Percentiles rank a stretch among this genome's conserved stretches.
phyloP scores from a whole-genome alignment of 37 sponge, comb jelly and placozoan species.

The Sycon ciliatum region DNA sequence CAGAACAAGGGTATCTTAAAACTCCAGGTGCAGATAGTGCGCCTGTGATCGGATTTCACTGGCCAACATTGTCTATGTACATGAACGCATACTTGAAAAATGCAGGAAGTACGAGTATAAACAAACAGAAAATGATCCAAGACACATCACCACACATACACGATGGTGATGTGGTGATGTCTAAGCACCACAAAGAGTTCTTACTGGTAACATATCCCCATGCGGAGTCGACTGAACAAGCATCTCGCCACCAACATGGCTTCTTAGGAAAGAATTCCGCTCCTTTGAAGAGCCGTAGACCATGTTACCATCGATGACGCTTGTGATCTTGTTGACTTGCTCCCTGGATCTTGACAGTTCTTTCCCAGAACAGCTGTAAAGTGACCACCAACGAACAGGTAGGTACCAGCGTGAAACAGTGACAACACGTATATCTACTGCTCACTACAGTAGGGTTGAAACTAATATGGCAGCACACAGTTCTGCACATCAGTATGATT shows the following conservation, averaged over 20 bases:
- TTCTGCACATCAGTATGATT: too few species aligned
- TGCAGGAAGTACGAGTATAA: too few species aligned
- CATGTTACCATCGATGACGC: background rate
- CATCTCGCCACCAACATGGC: background rate
- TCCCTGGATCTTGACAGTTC: background rate
- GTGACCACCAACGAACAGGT: too few species aligned
- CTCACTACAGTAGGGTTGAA: too few species aligned
- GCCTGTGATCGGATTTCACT: too few species aligned
- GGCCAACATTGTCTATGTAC: too few species aligned
- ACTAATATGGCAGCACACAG: too few species aligned
- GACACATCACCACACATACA: background rate
- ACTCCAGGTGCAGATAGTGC: too few species aligned
- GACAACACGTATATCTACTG: too few species aligned
- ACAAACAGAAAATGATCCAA: background rate
- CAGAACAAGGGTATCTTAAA: too few species aligned
- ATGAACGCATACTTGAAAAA: too few species aligned
- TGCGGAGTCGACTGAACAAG: background rate
- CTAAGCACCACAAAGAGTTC: background rate
- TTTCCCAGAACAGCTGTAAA: background rate
- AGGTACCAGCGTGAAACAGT: too few species aligned
- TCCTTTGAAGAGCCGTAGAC: background rate
- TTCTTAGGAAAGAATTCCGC: background rate
- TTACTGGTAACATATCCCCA: background rate
- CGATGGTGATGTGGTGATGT: background rate
- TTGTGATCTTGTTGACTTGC: background rate